Base-by-base conservation (phyloP, 2,888 invertebrate genomes). In the Ypsolopha scabrella region DNA sequence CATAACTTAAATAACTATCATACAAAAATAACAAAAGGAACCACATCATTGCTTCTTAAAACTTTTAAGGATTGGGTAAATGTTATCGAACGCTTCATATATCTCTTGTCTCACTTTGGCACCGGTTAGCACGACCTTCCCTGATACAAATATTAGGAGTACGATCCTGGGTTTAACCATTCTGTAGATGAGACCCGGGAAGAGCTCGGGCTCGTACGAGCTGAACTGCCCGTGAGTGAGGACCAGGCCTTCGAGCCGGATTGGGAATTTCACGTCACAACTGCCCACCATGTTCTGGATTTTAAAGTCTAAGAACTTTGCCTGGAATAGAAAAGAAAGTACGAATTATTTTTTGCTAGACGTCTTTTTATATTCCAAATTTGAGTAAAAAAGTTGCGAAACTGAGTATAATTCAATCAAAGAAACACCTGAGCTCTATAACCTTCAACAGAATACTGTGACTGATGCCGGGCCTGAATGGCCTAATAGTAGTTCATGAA, bases 151-250 rank as follows among this genome's bases (percentile, higher is more conserved):
- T 66, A 99, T 98, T 50, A 99, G 88, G 58, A 99, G 88, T 6
- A 99, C 99, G 68, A 99, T 94, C 67, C 97, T 92, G 7, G 99
- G 99, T 77, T 96, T 95, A 52, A 99, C 96, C 97, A 99, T 97
- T 69, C 99, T 90, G 77, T 99, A 99, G 63, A 99, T 98, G 44
- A 99, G 90, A 58, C 99, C 99, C 45, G 99, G 99, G 76, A 99
- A 99, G 46, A 99, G 87, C 79, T 99, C 99, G 0, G 99, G 99
- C 80, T 99, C 99, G 75, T 99, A 99, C 1, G 92, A 92, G 67
- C 92, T 92, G 69, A 89, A 94, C 80, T 91, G 94, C 63, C 89
- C 93, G 83, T 90, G 95, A 63, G 89, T 92, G 60, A 90, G 89
- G 67, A 91, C 91, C 66, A 91, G 87, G 63, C 91, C 93, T 80